Base-by-base conservation (phyloP, 2,113 vertebrate species). In the Lucifuga dentata region DNA sequence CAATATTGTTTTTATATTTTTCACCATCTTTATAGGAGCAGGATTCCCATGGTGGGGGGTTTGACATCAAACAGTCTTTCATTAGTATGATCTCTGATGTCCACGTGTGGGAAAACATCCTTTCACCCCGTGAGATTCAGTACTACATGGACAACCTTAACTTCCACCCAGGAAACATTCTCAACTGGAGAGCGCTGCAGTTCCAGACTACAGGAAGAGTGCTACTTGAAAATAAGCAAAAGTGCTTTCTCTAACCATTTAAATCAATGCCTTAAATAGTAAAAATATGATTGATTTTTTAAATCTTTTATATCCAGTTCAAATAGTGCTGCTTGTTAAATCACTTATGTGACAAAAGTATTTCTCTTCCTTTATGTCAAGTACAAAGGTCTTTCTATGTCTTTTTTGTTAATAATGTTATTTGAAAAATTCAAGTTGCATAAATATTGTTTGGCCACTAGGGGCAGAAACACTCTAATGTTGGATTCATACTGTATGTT, bases 51-150 rank as follows among this genome's bases (percentile, higher is more conserved):
- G 85, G 83, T 29, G 86, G 87, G 0, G 45, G 48, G 1, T 90
- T 89, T 63, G 78, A 83, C 26, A 0, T 2, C 0, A 67, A 44
- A 0, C 89, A 90, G 78, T 74, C 41, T 32, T 90, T 91, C 0
- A 5, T 80, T 32, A 88, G 90, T 7, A 88, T 88, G 83, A 76
- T 88, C 49, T n/a, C 70, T 6, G 88, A 91, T 8, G 73, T 90
- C 41, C 78, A 91, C 68, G 81, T 91, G 86, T 91, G 90, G 89
- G 46, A 90, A 73, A 73, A 87, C 39, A 9, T 36, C 41, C 86
- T 91, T 1, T 86, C 86, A 3, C 1, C 71, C 17, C 84, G 85
- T 70, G 74, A 89, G 55, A 86, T 91, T 16, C 49, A 68, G 2
- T 52, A 44, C 5, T 88, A 80, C 15, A 8, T 56, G 29, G 53